Base-by-base conservation (phyloP, 2,113 vertebrate genomes). In the Embiotoca jacksoni region DNA sequence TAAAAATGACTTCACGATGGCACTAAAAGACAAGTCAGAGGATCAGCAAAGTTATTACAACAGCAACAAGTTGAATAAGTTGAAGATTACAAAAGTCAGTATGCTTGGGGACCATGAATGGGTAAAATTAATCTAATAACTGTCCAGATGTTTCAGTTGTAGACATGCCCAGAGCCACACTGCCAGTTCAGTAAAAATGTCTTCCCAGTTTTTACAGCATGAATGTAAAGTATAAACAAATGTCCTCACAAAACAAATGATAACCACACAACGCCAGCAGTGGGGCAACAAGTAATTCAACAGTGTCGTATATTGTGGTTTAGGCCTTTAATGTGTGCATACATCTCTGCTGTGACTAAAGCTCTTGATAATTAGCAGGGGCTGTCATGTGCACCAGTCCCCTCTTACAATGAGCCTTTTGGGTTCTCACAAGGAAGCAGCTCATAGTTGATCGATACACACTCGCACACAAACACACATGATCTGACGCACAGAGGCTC, bases 381-480 rank as follows among this genome's bases (percentile, higher is more conserved):
- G 63, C 70, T 73, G 72, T 83, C 80, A 84, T 83, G 77, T 84
- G 82, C 60, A 74, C 55, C 64, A 49, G 56, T 66, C 67, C 36
- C 75, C 37, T 37, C 58, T 23, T 52, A 73, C 79, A 83, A 79
- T 75, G 83, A 71, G 72, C 57, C 83, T 67, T 64, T 72, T 49
- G 71, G 68, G 55, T 55, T 69, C 36, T 5, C 60, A 77, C 63
- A 78, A 80, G 72, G 46, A 89, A 76, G 66, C 61, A 75, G 78
- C 82, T 55, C 53, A 62, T 62, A 82, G 63, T 60, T 85, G 65
- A 91, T 93, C 87, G 77, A 87, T 87, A 73, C 66, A 62, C 69
- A 63, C 37, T 5, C 57, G 16, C 8, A 6, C 61, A 61, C 80
- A 74, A 57, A 82, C 70, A 70, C 80, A 77, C 88, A 72, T 72